These are phyloP conservation scores for Rhynchotus rufescens DNA, from an alignment of 2,797 vertebrate species.

Conservation along the genomic window DNA sequence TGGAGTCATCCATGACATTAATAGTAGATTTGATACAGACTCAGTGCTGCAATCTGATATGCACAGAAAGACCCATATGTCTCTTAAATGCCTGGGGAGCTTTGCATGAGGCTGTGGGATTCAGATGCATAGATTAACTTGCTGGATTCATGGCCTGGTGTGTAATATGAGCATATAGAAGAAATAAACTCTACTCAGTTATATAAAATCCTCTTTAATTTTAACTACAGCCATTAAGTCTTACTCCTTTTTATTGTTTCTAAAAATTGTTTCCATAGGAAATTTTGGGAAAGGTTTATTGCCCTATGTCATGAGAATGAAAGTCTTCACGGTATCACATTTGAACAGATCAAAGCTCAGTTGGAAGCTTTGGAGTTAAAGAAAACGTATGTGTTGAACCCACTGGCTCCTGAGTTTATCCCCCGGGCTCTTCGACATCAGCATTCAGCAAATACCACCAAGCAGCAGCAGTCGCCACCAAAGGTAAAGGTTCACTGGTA, in stretches of 20 bases:
- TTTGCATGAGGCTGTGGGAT: not conserved
- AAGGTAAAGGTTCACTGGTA: constrained; percentile 83
- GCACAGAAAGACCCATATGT: not conserved
- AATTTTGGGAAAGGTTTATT: constrained; percentile 99
- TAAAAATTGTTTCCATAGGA: constrained; percentile 82
- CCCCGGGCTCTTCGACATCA: constrained; percentile 94
- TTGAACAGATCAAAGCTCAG: constrained; percentile 98
- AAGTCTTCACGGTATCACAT: constrained; percentile 98
- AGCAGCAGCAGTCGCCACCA: constrained; percentile 92
- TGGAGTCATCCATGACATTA: not conserved
- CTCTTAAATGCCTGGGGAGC: not conserved
- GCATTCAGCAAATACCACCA: constrained; percentile 82
- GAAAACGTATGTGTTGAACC: constrained; percentile 99
- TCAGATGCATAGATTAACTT: not conserved
- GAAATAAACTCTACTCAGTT: not conserved
- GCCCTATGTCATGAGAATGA: constrained; percentile 94
- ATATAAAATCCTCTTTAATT: not conserved
- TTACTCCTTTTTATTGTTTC: constrained; percentile 12
- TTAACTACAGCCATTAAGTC: not conserved
- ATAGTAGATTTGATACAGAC: not conserved
- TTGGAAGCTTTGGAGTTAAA: constrained; percentile 97
- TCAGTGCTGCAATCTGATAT: not conserved
- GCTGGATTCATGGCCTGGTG: not conserved
- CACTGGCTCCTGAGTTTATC: constrained; percentile 97
- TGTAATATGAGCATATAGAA: not conserved